Conservation (phyloP, 2,113 vertebrate genomes). For the Channa argus region DNA sequence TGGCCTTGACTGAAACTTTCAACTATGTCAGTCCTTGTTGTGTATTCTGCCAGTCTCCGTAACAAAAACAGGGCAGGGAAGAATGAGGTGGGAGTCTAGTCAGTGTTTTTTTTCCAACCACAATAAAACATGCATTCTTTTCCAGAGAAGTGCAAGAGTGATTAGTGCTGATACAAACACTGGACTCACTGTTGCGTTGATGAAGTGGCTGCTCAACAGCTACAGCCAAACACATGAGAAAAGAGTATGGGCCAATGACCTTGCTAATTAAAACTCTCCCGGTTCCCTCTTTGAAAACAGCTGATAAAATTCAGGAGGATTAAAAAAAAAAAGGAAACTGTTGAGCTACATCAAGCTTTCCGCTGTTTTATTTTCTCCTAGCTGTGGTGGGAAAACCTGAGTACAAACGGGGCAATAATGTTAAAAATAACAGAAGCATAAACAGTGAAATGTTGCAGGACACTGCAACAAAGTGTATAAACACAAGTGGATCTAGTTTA, state of each 20-base stretch:
- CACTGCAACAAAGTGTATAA: slow-evolving; percentile 15
- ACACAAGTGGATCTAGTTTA: slow-evolving; percentile 15
- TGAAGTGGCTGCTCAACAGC: slow-evolving; percentile 23
- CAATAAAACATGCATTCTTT: slow-evolving; percentile 54
- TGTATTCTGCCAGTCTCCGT: slow-evolving; percentile 51
- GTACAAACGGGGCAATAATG: slow-evolving; percentile 14
- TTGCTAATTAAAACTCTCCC: slow-evolving; percentile 53
- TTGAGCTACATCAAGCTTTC: slow-evolving; percentile 27
- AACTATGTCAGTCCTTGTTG: slow-evolving; percentile 46
- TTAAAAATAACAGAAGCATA: slow-evolving; percentile 6
- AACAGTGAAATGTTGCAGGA: slow-evolving; percentile 6
- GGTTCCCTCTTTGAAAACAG: slow-evolving; percentile 22
- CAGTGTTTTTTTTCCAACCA: slow-evolving; percentile 24
- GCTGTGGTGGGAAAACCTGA: slow-evolving; percentile 28
- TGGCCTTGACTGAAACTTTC: slow-evolving; percentile 66
- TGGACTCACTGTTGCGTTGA: not conserved
- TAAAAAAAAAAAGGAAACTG: slow-evolving; percentile 8
- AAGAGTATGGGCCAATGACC: slow-evolving; percentile 31
- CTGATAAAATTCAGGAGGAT: slow-evolving; percentile 37
- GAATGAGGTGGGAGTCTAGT: slow-evolving; percentile 56
- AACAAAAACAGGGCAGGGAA: slow-evolving; percentile 66
- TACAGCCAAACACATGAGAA: not conserved
- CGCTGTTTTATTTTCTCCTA: slow-evolving; percentile 42
- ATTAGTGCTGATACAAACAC: slow-evolving; percentile 22
- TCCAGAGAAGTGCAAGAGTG: slow-evolving; percentile 43